phyloP scores from a whole-genome alignment of 2,888 invertebrate species.

The Hartigia nigra region DNA sequence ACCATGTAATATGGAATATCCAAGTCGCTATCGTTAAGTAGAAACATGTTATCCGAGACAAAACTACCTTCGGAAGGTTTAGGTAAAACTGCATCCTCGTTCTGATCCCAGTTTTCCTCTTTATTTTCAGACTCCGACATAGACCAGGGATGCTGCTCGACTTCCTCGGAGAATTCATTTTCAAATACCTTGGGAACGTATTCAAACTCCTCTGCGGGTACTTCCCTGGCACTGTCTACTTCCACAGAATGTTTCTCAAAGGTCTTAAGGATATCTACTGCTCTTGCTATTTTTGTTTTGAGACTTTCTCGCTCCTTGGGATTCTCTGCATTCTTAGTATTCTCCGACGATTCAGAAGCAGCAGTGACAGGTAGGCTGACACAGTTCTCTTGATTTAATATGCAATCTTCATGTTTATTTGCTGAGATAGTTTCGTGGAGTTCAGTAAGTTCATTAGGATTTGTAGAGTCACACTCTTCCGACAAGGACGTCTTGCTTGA shows the following conservation, averaged over 20 bases:
- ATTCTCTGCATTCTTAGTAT: background rate
- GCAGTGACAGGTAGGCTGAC: background rate
- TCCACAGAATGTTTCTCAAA: background rate
- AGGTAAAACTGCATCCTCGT: background rate
- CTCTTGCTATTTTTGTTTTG: background rate
- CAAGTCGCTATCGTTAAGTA: constrained; percentile 1
- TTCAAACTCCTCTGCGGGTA: background rate
- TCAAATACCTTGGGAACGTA: background rate
- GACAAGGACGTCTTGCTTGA: background rate
- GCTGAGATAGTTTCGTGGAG: background rate
- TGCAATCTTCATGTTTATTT: background rate
- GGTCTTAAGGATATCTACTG: background rate
- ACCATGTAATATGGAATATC: constrained; percentile 45
- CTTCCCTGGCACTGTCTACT: background rate
- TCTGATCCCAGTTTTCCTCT: background rate
- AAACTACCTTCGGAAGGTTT: background rate
- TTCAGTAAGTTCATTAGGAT: background rate
- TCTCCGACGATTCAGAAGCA: background rate
- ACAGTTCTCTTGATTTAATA: background rate
- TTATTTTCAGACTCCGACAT: background rate
- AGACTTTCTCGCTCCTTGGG: background rate
- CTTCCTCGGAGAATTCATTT: background rate
- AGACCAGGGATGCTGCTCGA: background rate
- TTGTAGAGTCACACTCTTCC: background rate
- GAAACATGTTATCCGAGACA: background rate